These are phyloP conservation scores for Brenthis hecate DNA, from an alignment of 2,888 invertebrate genomes.

Conservation along the genomic window DNA sequence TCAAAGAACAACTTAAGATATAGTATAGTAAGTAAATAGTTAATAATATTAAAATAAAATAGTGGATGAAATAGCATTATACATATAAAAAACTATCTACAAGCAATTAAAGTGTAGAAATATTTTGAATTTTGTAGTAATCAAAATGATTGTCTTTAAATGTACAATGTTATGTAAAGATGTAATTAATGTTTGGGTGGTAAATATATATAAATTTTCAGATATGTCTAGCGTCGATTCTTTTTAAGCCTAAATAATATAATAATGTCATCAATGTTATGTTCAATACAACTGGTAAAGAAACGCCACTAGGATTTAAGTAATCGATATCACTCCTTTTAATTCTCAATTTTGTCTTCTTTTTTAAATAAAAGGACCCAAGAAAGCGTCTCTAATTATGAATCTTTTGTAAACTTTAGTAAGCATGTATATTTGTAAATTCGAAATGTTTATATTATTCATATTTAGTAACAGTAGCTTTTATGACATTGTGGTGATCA, in stretches of 20 bases:
- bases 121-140: slow-evolving; percentile 13
- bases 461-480: too few relatives aligned
- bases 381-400: too few relatives aligned
- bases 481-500: slow-evolving; percentile 14
- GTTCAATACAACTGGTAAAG: too few relatives aligned
- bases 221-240: not conserved
- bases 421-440: too few relatives aligned
- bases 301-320: too few relatives aligned
- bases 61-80: slow-evolving; percentile 1
- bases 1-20: not conserved
- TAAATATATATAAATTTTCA: not conserved
- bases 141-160: slow-evolving; percentile 21
- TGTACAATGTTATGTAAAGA: slow-evolving; percentile 29
- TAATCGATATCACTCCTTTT: too few relatives aligned
- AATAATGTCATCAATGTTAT: too few relatives aligned
- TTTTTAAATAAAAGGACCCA: too few relatives aligned
- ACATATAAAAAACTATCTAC: slow-evolving; percentile 2
- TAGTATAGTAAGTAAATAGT: not conserved
- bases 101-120: slow-evolving; percentile 14
- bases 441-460: too few relatives aligned
- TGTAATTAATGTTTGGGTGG: slow-evolving; percentile 25
- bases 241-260: too few relatives aligned
- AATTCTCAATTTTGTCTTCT: too few relatives aligned
- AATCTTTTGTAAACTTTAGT: too few relatives aligned
- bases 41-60: slow-evolving; percentile 2